Base-by-base conservation (phyloP, 2,888 invertebrate genomes). In the Tipula helvola region DNA sequence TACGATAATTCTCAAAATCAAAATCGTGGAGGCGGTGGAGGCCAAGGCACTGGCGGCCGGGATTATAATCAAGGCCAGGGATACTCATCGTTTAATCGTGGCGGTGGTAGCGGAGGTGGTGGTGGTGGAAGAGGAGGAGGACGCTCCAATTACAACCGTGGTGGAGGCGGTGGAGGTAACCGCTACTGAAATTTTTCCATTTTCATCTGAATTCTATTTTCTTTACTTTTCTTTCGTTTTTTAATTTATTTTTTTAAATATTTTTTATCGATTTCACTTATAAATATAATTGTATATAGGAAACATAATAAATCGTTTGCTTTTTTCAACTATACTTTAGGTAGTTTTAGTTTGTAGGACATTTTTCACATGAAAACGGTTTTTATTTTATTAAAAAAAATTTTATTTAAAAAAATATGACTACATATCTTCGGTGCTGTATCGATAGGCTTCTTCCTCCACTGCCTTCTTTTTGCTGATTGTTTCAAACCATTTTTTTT, bases 361-460 rank as follows among this genome's bases (percentile, higher is more conserved):
- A 8, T 36, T 4, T 36, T 16, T 39, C 12, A 16, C 28, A 41
- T 36, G 88, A 88, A 18, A 88, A 89, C 4, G 2, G 4, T 28
- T 28, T n/a, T n/a, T 71, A 28, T 10, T 71, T 71, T 71, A 8
- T 28, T 71, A 28, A 71, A 28, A 71, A 71, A 16, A 36, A 2
- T 39, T 42, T 41, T 85, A 5, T 12, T 42, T 42, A 42, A 85
- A 41, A 39, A 71, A n/a, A 83, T 86, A 84, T 57, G 39, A 44
- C 92, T 94, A 99, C 96, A 99, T 96, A 90, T 99, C 98, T 89
- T 98, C 97, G 0, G 95, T 96, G 90, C 97, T 97, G 96, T 98
- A 99, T 89, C 97, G 97, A 90, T 98, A 98, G 0, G 96, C 96
- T 89, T 98, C 97, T 89, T 97, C 96, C 88, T 95, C 94, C 0